Percentiles rank a stretch among this genome's conserved stretches.
phyloP scores from a whole-genome alignment of 30 jellyfish, hydroid and myxozoan genomes.

The Mastigias papua region DNA sequence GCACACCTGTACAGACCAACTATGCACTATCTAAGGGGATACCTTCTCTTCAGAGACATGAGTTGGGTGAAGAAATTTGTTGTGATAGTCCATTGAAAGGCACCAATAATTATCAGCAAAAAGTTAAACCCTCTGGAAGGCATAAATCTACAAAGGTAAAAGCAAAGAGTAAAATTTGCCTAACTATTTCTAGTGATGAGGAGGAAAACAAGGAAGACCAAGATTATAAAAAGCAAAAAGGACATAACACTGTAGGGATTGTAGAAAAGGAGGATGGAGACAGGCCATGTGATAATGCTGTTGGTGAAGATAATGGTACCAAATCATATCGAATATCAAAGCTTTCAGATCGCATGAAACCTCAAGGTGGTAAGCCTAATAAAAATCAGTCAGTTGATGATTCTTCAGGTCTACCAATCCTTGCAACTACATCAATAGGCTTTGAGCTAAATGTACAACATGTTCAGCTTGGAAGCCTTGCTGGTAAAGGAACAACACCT shows the following conservation, averaged over 20 bases:
- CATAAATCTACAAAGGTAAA: constrained; percentile 39
- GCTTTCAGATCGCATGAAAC: constrained; percentile 72
- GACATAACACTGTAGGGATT: not conserved
- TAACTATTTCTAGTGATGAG: constrained; percentile 91
- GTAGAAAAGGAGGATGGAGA: constrained; percentile 5
- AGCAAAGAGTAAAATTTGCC: constrained; percentile 54
- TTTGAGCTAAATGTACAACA: constrained; percentile 27
- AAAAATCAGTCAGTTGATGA: not conserved
- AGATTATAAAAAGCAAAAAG: not conserved
- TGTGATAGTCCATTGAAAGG: not conserved
- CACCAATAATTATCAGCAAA: not conserved
- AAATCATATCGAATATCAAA: constrained; percentile 18
- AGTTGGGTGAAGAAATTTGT: not conserved
- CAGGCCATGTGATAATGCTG: not conserved
- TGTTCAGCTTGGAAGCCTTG: constrained; percentile 67
- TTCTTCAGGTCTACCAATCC: not conserved
- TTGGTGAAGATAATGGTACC: not conserved
- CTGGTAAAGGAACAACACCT: constrained; percentile 60
- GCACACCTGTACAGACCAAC: not conserved
- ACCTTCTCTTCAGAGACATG: not conserved
- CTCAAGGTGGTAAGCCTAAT: constrained; percentile 62
- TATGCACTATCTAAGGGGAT: not conserved
- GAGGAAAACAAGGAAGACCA: constrained; percentile 41
- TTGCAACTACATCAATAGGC: not conserved
- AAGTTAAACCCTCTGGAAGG: not conserved